Base-by-base conservation (phyloP, 2,888 invertebrate species). In the Spilarctia lutea region DNA sequence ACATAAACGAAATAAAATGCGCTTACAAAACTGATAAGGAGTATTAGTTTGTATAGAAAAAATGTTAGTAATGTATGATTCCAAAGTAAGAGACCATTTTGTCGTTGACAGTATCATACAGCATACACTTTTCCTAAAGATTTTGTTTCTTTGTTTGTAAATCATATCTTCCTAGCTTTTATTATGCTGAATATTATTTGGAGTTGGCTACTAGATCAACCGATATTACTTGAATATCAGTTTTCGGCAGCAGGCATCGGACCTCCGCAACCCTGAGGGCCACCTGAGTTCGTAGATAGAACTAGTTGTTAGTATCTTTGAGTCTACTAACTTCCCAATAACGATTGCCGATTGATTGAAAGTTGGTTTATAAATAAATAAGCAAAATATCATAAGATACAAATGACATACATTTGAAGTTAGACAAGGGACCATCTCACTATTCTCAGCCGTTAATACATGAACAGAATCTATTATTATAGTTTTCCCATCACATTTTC, bases 381-480 rank as follows among this genome's bases (percentile, higher is more conserved):
- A 27, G 60, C 27, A 27, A 16, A 60, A 63, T 63, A 10, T 60
- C 13, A 2, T n/a, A 56, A 20, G 16, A 18, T n/a, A 27, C n/a
- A 56, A 35, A 70, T 2, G 45, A 18, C 30, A 20, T 18, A 20
- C 13, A 68, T 68, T 48, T 48, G 13, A 45, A 66, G 67, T 39
- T 60, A 30, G 66, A 67, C 67, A 67, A 75, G 66, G 30, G 45
- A 24, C n/a, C 20, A 60, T 33, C 71, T 76, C 68, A 65, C 8
- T 33, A 75, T 83, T 85, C 85, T 72, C 83, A 83, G 78, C 76
- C 33, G 69, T 73, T 48, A 68, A 77, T 72, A 81, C 83, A 81
- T 72, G 83, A 35, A 27, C 48, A 75, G 83, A 85, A 84, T 84
- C 39, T 76, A 76, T 81, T 72, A 84, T 76, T 65, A 76, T 68